Percentiles rank a stretch among this genome's conserved stretches.
Evolutionary conservation across 2,113 vertebrate species (phyloP).

Genomic region (Illadopsis cleaveri): DNA sequence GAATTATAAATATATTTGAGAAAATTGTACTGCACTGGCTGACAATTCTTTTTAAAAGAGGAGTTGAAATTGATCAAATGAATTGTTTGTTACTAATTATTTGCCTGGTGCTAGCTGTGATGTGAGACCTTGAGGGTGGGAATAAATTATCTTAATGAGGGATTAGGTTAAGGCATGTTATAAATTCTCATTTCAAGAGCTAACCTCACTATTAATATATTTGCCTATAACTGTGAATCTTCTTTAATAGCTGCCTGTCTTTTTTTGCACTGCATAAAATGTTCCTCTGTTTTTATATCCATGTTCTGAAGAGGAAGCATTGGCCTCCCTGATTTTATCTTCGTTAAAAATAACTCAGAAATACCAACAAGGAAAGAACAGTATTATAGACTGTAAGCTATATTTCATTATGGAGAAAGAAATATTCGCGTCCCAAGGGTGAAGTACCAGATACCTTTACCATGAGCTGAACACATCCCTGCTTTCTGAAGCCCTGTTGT

Average conservation of each 20-base stretch:
- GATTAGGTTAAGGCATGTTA: conserved; percentile 55
- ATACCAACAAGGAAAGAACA: not conserved
- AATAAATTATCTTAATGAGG: conserved; percentile 70
- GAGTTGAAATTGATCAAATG: conserved; percentile 41
- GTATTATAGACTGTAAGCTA: not conserved
- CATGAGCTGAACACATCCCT: not conserved
- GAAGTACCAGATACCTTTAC: not conserved
- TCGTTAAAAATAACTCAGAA: not conserved
- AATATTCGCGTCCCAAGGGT: not conserved
- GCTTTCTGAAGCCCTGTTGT: not conserved
- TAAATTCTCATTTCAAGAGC: conserved; percentile 60
- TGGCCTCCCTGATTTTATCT: not conserved
- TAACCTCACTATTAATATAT: conserved; percentile 47
- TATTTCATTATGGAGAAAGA: not conserved
- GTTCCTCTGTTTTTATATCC: not conserved
- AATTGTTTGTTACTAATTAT: conserved; percentile 69
- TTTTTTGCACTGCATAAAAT: not conserved
- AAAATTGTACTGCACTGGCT: not conserved
- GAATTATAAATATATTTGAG: conserved; percentile 37
- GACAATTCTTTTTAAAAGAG: conserved; percentile 42
- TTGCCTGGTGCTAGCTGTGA: conserved; percentile 61
- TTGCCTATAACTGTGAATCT: conserved; percentile 56
- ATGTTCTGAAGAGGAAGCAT: not conserved
- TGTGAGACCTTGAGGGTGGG: conserved; percentile 59
- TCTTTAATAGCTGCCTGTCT: conserved; percentile 48